A percentile compares a stretch with the other conserved stretches of the same genome.
phyloP scores from a whole-genome alignment of 2,888 invertebrate genomes.

The Dinocampus coccinellae region DNA sequence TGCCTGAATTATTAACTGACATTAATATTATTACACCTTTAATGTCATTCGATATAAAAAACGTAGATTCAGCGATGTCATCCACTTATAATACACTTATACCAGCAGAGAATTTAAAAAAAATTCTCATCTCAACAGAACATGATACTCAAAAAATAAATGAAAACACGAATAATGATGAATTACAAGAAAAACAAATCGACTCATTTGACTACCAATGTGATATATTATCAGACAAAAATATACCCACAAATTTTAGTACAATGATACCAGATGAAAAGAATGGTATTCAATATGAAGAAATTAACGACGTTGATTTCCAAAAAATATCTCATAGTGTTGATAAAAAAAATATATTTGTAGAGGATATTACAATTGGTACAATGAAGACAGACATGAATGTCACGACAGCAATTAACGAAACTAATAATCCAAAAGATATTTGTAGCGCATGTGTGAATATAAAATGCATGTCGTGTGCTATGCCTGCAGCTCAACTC shows the following conservation, averaged over 20 bases:
- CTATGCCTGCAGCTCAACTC: constrained; percentile 53
- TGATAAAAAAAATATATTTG: not conserved
- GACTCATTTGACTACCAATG: not conserved
- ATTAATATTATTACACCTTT: constrained; percentile 10
- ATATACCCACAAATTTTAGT: not conserved
- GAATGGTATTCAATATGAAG: not conserved
- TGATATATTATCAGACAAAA: not conserved
- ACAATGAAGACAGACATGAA: not conserved
- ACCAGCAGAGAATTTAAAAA: not conserved
- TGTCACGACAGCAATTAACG: not conserved
- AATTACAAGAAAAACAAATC: not conserved
- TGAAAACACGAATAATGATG: not conserved
- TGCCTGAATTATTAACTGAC: constrained; percentile 4
- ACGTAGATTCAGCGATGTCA: not conserved
- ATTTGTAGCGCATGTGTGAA: constrained; percentile 38
- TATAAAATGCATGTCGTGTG: constrained; percentile 36
- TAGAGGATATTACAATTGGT: not conserved
- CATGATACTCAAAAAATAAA: not conserved
- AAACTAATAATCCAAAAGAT: constrained; percentile 40
- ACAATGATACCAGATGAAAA: not conserved
- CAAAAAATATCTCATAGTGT: not conserved
- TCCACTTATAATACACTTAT: not conserved
- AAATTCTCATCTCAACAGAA: not conserved
- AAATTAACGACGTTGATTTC: not conserved
- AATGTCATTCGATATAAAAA: not conserved